Evolutionary conservation across 2,113 vertebrate genomes (phyloP).

Genomic region (Tinamus guttatus): DNA sequence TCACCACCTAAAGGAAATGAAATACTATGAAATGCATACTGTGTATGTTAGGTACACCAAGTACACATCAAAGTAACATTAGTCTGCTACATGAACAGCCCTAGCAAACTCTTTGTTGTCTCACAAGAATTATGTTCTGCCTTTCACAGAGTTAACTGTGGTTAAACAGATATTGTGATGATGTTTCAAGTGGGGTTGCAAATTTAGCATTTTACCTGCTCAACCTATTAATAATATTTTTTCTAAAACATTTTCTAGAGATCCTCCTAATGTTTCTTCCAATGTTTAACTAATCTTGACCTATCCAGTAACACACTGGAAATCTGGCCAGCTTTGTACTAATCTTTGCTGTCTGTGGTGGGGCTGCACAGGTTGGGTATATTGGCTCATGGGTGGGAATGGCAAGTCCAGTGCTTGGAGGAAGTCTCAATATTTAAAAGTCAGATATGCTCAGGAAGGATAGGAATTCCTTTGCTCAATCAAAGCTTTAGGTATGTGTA

Average conservation of each 20-base stretch:
- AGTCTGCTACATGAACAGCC: neutral
- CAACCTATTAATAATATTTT: neutral
- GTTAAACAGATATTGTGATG: neutral
- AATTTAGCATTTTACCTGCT: neutral
- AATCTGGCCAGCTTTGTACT: neutral
- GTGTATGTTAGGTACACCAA: neutral
- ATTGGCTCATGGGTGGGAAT: neutral
- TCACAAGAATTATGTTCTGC: neutral
- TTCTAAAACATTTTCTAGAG: neutral
- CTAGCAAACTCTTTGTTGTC: neutral
- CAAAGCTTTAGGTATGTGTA: neutral
- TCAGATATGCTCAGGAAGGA: accelerated
- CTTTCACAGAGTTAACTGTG: neutral
- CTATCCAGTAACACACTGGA: neutral
- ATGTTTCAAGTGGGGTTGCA: neutral
- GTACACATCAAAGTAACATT: neutral
- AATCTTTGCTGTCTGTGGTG: no score
- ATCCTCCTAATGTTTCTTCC: neutral
- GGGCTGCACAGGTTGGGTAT: neutral
- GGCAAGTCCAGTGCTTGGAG: neutral
- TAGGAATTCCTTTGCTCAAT: neutral
- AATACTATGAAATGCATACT: accelerated
- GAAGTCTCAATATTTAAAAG: neutral
- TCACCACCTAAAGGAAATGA: no score
- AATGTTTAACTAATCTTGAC: neutral